A percentile compares a stretch with the other conserved stretches of the same genome.
phyloP scores from a whole-genome alignment of 2,797 vertebrate species.

The Poecilia velifera region DNA sequence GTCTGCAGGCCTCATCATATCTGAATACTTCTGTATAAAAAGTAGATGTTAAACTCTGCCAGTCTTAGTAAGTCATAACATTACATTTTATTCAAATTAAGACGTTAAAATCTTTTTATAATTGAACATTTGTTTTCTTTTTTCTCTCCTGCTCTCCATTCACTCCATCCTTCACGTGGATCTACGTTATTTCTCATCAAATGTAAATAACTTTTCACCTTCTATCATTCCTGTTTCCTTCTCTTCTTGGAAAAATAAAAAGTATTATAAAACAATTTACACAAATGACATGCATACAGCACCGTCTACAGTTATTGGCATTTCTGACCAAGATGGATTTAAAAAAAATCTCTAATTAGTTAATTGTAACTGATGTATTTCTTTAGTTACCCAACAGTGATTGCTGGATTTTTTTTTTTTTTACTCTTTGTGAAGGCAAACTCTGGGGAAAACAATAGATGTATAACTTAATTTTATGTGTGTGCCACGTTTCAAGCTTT shows the following conservation, averaged over 20 bases:
- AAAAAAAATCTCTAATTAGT: background rate
- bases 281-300: background rate
- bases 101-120: too few species aligned
- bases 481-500: background rate
- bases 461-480: background rate
- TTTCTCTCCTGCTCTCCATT: background rate
- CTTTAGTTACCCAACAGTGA: background rate
- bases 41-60: conserved; percentile 19
- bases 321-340: background rate
- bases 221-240: background rate
- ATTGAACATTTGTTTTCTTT: background rate
- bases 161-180: conserved; percentile 14
- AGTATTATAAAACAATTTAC: background rate
- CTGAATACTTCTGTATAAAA: background rate
- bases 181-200: conserved; percentile 3
- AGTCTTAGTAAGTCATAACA: background rate
- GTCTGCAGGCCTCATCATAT: conserved; percentile 8
- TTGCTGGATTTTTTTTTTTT: background rate
- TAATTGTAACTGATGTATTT: background rate
- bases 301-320: background rate
- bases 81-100: conserved; percentile 15
- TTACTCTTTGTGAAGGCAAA: background rate
- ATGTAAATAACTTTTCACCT: conserved; percentile 48
- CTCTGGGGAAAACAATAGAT: background rate
- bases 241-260: background rate